These are phyloP conservation scores for Candoia aspera DNA, from an alignment of 2,113 vertebrate genomes.

Conservation along the genomic window DNA sequence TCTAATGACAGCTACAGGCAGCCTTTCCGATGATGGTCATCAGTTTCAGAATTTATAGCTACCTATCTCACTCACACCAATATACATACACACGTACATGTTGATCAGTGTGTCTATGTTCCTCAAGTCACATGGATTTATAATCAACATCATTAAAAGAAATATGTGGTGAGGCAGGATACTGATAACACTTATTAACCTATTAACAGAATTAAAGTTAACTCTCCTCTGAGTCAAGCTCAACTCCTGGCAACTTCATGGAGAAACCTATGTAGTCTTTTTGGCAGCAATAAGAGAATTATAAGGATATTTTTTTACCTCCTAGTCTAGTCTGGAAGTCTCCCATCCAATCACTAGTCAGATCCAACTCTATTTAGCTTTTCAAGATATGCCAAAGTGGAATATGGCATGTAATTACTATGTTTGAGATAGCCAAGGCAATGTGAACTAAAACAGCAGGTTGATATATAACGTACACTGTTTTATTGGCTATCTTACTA, in stretches of 20 bases:
- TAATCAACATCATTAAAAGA: neutral
- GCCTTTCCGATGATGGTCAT: constrained; percentile 51
- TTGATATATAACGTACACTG: neutral
- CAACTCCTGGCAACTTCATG: neutral
- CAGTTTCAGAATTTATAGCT: constrained; percentile 55
- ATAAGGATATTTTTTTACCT: neutral
- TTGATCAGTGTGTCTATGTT: neutral
- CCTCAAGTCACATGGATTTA: neutral
- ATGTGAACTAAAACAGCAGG: fast-evolving
- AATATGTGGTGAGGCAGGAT: neutral
- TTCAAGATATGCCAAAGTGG: neutral
- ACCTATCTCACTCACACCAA: constrained; percentile 5
- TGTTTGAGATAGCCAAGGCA: fast-evolving
- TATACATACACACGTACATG: neutral
- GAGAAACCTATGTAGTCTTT: neutral
- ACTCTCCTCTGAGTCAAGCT: neutral
- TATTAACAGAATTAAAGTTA: neutral
- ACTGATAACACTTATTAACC: neutral
- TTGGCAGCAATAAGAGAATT: neutral
- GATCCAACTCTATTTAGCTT: neutral
- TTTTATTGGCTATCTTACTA: fast-evolving
- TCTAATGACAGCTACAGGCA: constrained; percentile 69
- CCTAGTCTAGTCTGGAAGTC: neutral
- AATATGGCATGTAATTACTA: constrained; percentile 2
- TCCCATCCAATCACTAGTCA: neutral